Percentiles rank a stretch among this genome's conserved stretches.
These are phyloP conservation scores for Diachasma alloeum DNA, from an alignment of 1,140 invertebrate genomes.

Conservation along the genomic window DNA sequence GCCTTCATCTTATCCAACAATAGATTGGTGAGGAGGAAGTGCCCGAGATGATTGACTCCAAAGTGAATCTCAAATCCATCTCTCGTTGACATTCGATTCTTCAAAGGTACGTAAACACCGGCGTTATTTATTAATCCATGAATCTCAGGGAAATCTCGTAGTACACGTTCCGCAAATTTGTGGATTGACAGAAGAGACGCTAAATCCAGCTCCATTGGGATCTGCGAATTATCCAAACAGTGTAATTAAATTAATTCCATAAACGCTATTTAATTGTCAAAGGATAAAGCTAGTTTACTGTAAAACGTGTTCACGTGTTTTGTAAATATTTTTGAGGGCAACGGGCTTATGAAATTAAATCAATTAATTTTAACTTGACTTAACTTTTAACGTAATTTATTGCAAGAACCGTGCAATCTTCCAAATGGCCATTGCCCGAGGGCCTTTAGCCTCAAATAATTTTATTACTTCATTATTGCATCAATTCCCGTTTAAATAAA, in stretches of 20 bases:
- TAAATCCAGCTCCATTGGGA: conserved; percentile 78
- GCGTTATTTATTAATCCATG: conserved; percentile 84
- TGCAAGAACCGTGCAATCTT: too few relatives aligned
- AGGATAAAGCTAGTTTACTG: background rate
- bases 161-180: conserved; percentile 73
- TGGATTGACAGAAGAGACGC: conserved; percentile 75
- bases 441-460: too few relatives aligned
- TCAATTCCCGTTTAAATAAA: background rate
- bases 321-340: too few relatives aligned
- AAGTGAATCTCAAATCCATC: conserved; percentile 88
- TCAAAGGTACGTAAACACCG: conserved; percentile 70
- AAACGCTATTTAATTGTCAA: background rate
- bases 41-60: conserved; percentile 82
- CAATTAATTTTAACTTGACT: too few relatives aligned
- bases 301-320: background rate
- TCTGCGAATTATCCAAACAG: conserved; percentile 56
- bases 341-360: too few relatives aligned
- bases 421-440: too few relatives aligned
- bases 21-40: conserved; percentile 85
- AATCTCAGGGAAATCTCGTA: conserved; percentile 70
- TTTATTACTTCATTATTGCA: too few relatives aligned
- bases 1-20: conserved; percentile 75
- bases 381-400: too few relatives aligned
- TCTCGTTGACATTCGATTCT: conserved; percentile 67
- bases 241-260: background rate